phyloP scores from a whole-genome alignment of 2,888 invertebrate genomes.

The Eilema griseolum region DNA sequence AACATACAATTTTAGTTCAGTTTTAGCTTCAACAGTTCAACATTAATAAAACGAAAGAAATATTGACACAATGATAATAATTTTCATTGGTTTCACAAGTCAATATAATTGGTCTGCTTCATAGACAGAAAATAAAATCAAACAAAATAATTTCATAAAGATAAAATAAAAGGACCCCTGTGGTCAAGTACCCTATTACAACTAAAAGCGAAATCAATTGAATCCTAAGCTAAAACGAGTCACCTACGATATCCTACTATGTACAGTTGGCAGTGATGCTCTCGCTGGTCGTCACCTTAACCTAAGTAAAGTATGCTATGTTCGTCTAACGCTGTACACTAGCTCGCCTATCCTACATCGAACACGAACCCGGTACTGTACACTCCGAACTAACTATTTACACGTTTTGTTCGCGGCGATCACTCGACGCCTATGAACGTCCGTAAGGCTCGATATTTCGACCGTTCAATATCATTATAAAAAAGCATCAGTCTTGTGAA shows the following conservation, averaged over 20 bases:
- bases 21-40: too few species aligned
- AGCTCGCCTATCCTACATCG: conserved; percentile 62
- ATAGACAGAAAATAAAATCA: neutral
- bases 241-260: conserved; percentile 64
- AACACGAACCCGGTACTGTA: conserved; percentile 56
- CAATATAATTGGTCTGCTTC: conserved; percentile 3
- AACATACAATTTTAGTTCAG: too few species aligned
- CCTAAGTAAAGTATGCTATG: conserved; percentile 72
- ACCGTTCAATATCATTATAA: conserved; percentile 77
- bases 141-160: neutral
- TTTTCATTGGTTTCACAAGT: neutral
- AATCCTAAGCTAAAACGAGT: conserved; percentile 58
- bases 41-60: neutral
- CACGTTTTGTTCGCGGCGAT: conserved; percentile 66
- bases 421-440: conserved; percentile 45
- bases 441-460: conserved; percentile 57
- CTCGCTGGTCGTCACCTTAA: conserved; percentile 76
- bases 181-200: conserved; percentile 34
- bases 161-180: neutral
- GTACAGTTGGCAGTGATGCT: conserved; percentile 83
- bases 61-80: neutral
- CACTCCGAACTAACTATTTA: conserved; percentile 75
- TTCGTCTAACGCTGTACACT: conserved; percentile 52
- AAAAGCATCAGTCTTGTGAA: conserved; percentile 84
- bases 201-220: conserved; percentile 63